Evolutionary conservation across 2,113 vertebrate genomes (phyloP).

Genomic region (Channa argus): DNA sequence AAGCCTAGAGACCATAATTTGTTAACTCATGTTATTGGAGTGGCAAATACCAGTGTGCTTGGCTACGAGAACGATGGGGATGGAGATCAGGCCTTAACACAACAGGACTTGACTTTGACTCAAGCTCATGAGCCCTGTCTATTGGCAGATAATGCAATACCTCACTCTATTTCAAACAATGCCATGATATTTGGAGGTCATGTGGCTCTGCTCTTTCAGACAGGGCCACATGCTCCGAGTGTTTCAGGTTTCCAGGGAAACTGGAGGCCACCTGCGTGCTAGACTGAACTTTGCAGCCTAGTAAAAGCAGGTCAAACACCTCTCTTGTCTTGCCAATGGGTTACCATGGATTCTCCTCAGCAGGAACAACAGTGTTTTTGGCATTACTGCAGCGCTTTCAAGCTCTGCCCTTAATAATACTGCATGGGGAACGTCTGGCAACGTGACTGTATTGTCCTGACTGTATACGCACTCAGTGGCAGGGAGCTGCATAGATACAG

Average conservation of each 20-base stretch:
- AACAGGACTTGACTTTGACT: slow-evolving; percentile 29
- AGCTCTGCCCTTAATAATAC: slow-evolving; percentile 48
- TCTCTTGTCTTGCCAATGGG: slow-evolving; percentile 68
- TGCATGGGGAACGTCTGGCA: slow-evolving; percentile 35
- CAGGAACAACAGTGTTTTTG: slow-evolving; percentile 20
- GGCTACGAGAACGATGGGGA: slow-evolving; percentile 18
- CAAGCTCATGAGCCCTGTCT: slow-evolving; percentile 1
- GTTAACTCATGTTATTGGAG: slow-evolving; percentile 57
- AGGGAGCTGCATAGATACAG: slow-evolving; percentile 27
- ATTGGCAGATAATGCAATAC: slow-evolving; percentile 11
- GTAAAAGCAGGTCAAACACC: slow-evolving; percentile 76
- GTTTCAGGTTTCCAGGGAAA: slow-evolving; percentile 77
- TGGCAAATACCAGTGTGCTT: slow-evolving; percentile 39
- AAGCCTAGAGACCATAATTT: slow-evolving; percentile 64
- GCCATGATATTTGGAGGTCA: slow-evolving; percentile 38
- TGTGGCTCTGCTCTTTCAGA: slow-evolving; percentile 38
- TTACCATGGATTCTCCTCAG: slow-evolving; percentile 64
- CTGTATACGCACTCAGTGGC: slow-evolving; percentile 27
- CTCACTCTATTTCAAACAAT: slow-evolving; percentile 33
- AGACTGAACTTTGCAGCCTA: slow-evolving; percentile 68
- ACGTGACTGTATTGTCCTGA: slow-evolving; percentile 46
- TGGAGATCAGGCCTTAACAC: slow-evolving; percentile 17
- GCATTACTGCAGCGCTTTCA: slow-evolving; percentile 41
- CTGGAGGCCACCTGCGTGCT: slow-evolving; percentile 60
- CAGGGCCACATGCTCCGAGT: slow-evolving; percentile 17